Evolutionary conservation across 2,888 invertebrate species (phyloP).

Genomic region (Melinopterus prodromus): DNA sequence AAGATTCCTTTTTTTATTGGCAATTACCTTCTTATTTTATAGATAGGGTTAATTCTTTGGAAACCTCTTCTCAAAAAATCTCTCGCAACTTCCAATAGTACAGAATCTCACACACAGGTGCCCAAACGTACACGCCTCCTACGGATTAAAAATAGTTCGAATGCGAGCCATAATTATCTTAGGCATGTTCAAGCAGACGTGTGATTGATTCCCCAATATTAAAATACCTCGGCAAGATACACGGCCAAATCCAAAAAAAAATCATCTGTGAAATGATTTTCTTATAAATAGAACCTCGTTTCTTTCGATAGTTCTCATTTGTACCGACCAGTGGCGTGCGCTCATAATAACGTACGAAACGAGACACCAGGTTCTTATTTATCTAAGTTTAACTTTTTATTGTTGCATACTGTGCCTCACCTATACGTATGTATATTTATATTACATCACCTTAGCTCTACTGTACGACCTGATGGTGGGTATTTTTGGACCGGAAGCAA

Average conservation of each 20-base stretch:
- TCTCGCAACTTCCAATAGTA: too few species aligned
- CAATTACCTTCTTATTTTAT: too few species aligned
- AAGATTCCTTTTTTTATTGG: too few species aligned
- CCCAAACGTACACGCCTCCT: too few species aligned
- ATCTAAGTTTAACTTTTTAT: background rate
- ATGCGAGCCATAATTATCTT: background rate
- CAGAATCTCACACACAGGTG: too few species aligned
- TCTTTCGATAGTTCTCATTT: background rate
- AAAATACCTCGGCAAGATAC: background rate
- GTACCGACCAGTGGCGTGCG: background rate
- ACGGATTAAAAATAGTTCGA: too few species aligned
- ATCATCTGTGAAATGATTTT: background rate
- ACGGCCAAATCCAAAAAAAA: background rate
- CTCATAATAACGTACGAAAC: background rate
- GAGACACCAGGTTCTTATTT: background rate
- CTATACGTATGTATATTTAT: background rate
- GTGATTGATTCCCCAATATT: background rate
- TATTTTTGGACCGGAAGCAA: background rate
- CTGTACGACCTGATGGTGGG: background rate
- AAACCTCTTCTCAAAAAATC: too few species aligned
- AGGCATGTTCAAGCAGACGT: background rate
- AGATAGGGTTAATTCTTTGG: too few species aligned
- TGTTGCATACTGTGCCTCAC: background rate
- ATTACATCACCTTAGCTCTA: background rate
- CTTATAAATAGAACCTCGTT: background rate